Conservation (phyloP, 1,140 invertebrate species). For the Polypedilum pembai region DNA sequence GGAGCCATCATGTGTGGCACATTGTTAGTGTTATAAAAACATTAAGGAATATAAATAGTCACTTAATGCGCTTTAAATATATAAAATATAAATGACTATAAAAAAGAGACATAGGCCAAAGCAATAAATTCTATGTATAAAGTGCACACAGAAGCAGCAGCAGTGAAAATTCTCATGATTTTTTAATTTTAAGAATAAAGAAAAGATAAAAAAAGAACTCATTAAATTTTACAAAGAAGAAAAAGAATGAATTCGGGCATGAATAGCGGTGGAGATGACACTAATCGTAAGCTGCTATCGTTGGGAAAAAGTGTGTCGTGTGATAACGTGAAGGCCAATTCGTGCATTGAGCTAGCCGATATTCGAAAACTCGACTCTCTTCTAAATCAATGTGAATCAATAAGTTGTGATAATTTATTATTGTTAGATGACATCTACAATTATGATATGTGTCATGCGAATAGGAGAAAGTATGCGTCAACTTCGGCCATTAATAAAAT, state of each 20-base stretch:
- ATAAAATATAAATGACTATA: too few relatives aligned
- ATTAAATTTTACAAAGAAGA: not conserved
- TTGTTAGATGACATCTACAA: slow-evolving; percentile 19
- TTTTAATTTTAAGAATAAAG: too few relatives aligned
- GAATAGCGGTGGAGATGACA: not conserved
- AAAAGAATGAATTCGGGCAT: slow-evolving; percentile 24
- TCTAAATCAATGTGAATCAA: slow-evolving; percentile 38
- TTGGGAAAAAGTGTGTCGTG: slow-evolving; percentile 23
- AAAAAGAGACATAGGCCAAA: too few relatives aligned
- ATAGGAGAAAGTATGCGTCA: slow-evolving; percentile 29
- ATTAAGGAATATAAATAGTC: too few relatives aligned
- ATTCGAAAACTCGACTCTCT: slow-evolving; percentile 39
- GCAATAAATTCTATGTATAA: too few relatives aligned
- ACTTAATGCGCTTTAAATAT: too few relatives aligned
- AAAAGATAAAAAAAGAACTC: too few relatives aligned
- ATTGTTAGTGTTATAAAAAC: too few relatives aligned
- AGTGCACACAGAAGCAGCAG: too few relatives aligned
- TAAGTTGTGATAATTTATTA: slow-evolving; percentile 34
- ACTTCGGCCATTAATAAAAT: slow-evolving; percentile 26
- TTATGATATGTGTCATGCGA: slow-evolving; percentile 18
- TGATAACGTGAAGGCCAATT: slow-evolving; percentile 32
- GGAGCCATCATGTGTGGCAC: too few relatives aligned
- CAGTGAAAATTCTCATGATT: too few relatives aligned
- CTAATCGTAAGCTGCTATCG: not conserved
- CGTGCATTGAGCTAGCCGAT: slow-evolving; percentile 38